Base-by-base conservation (phyloP, 2,888 invertebrate genomes). In the Cheilosia vulpina region DNA sequence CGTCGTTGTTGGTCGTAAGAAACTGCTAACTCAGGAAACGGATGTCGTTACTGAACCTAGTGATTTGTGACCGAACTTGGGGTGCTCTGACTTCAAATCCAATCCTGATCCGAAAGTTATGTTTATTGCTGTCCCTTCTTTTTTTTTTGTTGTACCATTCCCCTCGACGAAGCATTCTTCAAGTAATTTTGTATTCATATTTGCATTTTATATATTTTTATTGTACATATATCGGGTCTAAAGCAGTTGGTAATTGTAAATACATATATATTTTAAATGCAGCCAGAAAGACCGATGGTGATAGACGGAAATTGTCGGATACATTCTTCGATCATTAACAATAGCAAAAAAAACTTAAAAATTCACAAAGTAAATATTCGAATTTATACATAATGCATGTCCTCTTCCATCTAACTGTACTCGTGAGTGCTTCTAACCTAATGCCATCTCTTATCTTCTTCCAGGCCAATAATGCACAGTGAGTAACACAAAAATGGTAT, bases 381-480 rank as follows among this genome's bases (percentile, higher is more conserved):
- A 72, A 60, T 60, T 5, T 38, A 38, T 38, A 38, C 4, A 13
- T 38, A 11, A 4, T 38, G 38, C 38, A 38, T 38, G 38, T 4
- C 38, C 38, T 38, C 1, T 38, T 38, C 38, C 11, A 38, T 38
- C 13, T 13, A 11, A 38, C 38, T 3, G 13, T 13, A 38, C 13
- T 38, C 38, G 11, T 2, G 13, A 7, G 9, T 34, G 0, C 4
- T 13, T 4, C 13, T 38, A 13, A 38, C 13, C 19, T 31, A 15
- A 60, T 60, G 4, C 43, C 27, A 45, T 63, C 50, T 43, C 4
- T 57, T 52, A 73, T 85, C 43, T 81, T 63, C 41, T 76, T 89
- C 15, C 84, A 92, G 92, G 92, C 88, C 90, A 92, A 92, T 91
- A 92, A 91, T 91, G 90, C 87, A 75, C 77, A 79, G 78, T 75